Conservation (phyloP, 2,888 invertebrate genomes). For the Tipula lateralis region DNA sequence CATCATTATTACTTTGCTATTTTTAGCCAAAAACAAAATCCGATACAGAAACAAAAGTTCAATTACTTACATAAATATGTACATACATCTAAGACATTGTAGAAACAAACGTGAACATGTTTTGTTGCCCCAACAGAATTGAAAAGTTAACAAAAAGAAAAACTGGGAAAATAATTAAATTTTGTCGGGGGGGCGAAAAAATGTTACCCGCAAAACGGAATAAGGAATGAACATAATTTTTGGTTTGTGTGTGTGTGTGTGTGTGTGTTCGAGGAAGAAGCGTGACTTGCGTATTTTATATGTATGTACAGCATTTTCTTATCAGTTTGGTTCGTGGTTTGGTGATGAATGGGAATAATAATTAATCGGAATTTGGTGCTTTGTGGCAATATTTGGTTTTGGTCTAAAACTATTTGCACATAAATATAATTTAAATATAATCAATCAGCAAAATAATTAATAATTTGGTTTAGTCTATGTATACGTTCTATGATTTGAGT, state of each 20-base stretch:
- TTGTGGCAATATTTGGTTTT: too few relatives aligned
- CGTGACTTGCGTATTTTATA: not conserved
- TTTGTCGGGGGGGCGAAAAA: not conserved
- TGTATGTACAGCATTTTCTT: not conserved
- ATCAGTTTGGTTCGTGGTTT: not conserved
- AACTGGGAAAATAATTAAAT: not conserved
- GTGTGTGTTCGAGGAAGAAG: not conserved
- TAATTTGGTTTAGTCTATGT: too few relatives aligned
- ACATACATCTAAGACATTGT: not conserved
- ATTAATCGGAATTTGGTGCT: not conserved
- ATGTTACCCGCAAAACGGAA: not conserved
- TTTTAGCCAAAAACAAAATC: too few relatives aligned
- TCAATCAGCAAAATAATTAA: too few relatives aligned
- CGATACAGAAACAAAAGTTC: too few relatives aligned
- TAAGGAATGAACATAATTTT: not conserved
- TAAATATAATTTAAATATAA: too few relatives aligned
- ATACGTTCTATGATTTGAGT: too few relatives aligned
- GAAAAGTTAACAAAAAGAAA: not conserved
- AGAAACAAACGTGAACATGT: not conserved
- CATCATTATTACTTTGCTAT: too few relatives aligned
- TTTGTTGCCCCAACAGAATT: not conserved
- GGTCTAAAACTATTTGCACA: too few relatives aligned
- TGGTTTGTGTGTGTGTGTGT: not conserved
- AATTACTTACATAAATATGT: too few relatives aligned
- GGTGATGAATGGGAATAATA: not conserved